Evolutionary conservation across 2,888 invertebrate genomes (phyloP), one percentile per base, ranked within the genome.

Genomic region (Yponomeuta malinellus): DNA sequence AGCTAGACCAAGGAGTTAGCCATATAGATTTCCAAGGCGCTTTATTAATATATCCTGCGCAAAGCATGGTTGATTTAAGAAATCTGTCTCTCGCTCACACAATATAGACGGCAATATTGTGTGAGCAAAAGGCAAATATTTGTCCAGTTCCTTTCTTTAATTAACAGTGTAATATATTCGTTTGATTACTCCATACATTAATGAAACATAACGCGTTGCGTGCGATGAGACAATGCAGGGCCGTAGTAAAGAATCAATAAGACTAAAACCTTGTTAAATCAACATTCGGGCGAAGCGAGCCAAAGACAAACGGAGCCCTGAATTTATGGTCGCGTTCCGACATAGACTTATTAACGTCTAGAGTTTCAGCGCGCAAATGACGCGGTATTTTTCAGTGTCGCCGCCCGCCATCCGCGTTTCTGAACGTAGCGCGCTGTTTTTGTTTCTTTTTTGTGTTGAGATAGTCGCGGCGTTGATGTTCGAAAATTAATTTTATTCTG

Each of bases 191-290:
- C 65, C 65, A 1, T 80, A 84, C 85, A 88, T 90, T 91, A 91
- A 91, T 91, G 12, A 15, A 59, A 59, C 52, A 59, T 59, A 91
- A 88, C 81, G 73, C 84, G 82, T 87, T 85, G 86, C 88, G 88
- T 88, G 88, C 87, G 86, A 83, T 82, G 83, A 85, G 88, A 90
- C 90, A 89, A 85, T 85, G 81, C 81, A 73, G 75, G 75, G 68
- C 85, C 82, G 87, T 86, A 86, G 88, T 90, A 91, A 91, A 91
- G 90, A 91, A 92, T 92, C 92, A 91, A 92, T 92, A 92, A 89
- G 84, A 88, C 90, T 91, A 90, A 91, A 91, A 90, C 90, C 89
- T 85, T 88, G 91, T 89, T 92, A 91, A 91, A 91, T 91, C 91
- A 92, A 92, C 91, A 92, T 90, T 88, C 90, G 90, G 59, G 87